phyloP scores from a whole-genome alignment of 2,113 vertebrate species.

The Canis aureus region DNA sequence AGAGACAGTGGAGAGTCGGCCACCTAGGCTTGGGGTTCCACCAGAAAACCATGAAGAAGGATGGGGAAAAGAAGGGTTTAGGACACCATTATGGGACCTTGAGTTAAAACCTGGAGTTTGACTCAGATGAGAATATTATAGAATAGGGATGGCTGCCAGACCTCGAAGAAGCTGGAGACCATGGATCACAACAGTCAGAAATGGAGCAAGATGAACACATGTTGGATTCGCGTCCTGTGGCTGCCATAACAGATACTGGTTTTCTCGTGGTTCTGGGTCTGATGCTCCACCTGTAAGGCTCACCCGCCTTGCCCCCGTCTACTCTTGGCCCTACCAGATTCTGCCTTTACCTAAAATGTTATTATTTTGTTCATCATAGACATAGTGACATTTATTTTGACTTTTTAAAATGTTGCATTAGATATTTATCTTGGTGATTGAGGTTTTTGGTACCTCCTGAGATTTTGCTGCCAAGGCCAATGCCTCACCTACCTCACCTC shows the following conservation, averaged over 20 bases:
- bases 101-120: background rate
- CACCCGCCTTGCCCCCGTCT: background rate
- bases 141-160: background rate
- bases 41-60: background rate
- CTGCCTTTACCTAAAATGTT: background rate
- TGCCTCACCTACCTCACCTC: background rate
- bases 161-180: background rate
- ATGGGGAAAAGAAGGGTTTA: background rate
- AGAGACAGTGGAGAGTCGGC: background rate
- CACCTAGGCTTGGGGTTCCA: background rate
- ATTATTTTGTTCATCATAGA: background rate
- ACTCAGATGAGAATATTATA: background rate
- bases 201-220: background rate
- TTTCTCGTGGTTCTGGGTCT: background rate
- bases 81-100: background rate
- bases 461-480: background rate
- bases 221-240: background rate
- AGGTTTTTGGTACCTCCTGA: background rate
- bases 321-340: background rate
- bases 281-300: too few relatives aligned
- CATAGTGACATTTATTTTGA: background rate
- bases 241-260: background rate
- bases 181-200: background rate
- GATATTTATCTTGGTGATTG: background rate
- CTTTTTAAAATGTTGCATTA: background rate